Conservation (phyloP, 2,888 invertebrate species). For the Pachliopta kotzebuea region DNA sequence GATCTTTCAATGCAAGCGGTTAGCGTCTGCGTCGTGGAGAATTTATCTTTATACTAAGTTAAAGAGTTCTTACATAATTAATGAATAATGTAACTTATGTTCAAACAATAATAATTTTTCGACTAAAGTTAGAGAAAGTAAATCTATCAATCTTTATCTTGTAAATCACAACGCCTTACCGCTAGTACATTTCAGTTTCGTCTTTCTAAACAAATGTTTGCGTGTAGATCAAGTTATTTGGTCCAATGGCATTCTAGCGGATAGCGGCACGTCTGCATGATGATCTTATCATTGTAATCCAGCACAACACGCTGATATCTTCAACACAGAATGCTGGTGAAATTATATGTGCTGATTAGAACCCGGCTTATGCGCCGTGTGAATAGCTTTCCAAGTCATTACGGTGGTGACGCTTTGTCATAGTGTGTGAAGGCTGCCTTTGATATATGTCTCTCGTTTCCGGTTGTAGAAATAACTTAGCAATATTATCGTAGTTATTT, state of each 20-base stretch:
- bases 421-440: background rate
- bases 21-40: too few relatives aligned
- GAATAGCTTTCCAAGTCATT: background rate
- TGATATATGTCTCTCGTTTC: background rate
- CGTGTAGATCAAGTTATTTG: slow-evolving; percentile 42
- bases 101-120: too few relatives aligned
- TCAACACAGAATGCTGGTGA: slow-evolving; percentile 15
- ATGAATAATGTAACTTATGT: too few relatives aligned
- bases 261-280: too few relatives aligned
- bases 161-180: slow-evolving; percentile 9
- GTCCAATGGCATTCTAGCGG: slow-evolving; percentile 43
- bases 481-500: background rate
- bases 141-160: background rate
- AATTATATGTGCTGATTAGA: slow-evolving; percentile 7
- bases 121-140: background rate
- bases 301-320: slow-evolving; percentile 15
- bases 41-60: too few relatives aligned
- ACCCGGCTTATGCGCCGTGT: background rate
- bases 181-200: slow-evolving; percentile 23
- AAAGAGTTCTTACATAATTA: too few relatives aligned
- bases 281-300: slow-evolving; percentile 29
- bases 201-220: slow-evolving; percentile 40
- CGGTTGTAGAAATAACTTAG: background rate
- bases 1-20: too few relatives aligned
- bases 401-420: background rate